A percentile compares a stretch with the other conserved stretches of the same genome.
These are phyloP conservation scores for Nasua narica DNA, from an alignment of 2,797 vertebrate species.

Conservation along the genomic window DNA sequence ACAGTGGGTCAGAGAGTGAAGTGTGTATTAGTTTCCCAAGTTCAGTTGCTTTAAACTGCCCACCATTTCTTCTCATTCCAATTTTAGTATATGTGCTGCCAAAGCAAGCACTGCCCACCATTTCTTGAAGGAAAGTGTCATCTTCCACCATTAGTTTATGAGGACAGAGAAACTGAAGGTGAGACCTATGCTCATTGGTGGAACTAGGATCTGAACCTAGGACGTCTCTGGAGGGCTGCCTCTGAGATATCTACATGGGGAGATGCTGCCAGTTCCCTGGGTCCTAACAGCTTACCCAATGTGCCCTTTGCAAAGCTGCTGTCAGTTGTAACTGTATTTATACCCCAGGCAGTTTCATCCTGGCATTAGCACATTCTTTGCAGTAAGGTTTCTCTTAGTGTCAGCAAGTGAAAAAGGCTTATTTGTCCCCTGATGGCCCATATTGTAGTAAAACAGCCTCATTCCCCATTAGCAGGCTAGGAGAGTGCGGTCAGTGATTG, in stretches of 20 bases:
- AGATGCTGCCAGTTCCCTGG: not conserved
- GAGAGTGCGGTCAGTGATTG: not conserved
- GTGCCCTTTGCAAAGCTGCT: not conserved
- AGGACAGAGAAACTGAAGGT: not conserved
- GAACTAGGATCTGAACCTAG: not conserved
- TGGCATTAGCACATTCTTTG: not conserved
- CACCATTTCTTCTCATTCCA: not conserved
- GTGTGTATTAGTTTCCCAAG: not conserved
- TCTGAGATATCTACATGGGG: not conserved
- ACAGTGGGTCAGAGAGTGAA: not conserved
- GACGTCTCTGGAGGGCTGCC: not conserved
- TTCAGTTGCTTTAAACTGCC: not conserved
- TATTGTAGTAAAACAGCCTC: not conserved
- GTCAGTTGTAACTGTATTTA: not conserved
- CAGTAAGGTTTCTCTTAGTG: not conserved
- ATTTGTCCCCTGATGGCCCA: not conserved
- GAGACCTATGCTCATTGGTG: not conserved
- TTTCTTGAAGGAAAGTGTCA: not conserved
- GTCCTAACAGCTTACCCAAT: not conserved
- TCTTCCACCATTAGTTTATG: not conserved
- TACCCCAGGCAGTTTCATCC: not conserved
- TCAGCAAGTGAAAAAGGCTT: constrained; percentile 2
- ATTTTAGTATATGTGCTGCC: too few species aligned
- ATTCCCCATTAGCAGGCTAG: not conserved
- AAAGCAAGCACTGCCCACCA: not conserved